Base-by-base conservation (phyloP, 1,140 invertebrate genomes). In the Trachymyrmex septentrionalis region DNA sequence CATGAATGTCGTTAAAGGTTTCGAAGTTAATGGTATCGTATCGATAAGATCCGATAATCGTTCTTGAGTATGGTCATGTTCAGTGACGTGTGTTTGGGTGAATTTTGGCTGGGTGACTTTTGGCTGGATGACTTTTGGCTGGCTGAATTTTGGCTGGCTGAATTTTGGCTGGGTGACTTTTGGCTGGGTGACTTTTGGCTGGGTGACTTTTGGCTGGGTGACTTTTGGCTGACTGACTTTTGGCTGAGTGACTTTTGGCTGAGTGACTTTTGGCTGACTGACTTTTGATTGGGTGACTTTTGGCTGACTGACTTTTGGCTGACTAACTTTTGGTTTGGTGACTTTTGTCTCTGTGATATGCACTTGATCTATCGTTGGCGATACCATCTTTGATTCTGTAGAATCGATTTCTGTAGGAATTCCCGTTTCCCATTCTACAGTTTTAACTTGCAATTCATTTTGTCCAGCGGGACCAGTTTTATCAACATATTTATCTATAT, bases 401-500 rank as follows among this genome's bases (percentile, higher is more conserved):
- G 24, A 30, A 0, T 59, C 16, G 0, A 48, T 38, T 38, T 38
- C 12, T 72, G 7, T 10, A 59, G 24, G 10, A 30, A 19, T 27
- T 72, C 16, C 24, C 0, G n/a, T 9, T 48, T 72, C 10, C 16
- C 34, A 61, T 44, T 14, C 57, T 10, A n/a, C 0, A 77, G 9
- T n/a, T 48, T 2, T 9, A n/a, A 7, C 30, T 24, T 27, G 50
- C 21, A 7, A 19, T 14, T 14, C 30, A 38, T 1, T 6, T 27
- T 12, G 21, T 5, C 12, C 7, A 7, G n/a, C 9, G 14, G 10
- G 14, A 80, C 14, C 44, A 24, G 7, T 19, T 3, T 50, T 27
- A 7, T 1, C 9, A 38, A 16, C 30, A 73, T 84, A 73, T 34
- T 61, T 73, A 61, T 73, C n/a, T 61, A 84, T 24, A 4, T 84